These are phyloP conservation scores for Lasioglossum leucozonium DNA, from an alignment of 2,888 invertebrate species.

Conservation along the genomic window DNA sequence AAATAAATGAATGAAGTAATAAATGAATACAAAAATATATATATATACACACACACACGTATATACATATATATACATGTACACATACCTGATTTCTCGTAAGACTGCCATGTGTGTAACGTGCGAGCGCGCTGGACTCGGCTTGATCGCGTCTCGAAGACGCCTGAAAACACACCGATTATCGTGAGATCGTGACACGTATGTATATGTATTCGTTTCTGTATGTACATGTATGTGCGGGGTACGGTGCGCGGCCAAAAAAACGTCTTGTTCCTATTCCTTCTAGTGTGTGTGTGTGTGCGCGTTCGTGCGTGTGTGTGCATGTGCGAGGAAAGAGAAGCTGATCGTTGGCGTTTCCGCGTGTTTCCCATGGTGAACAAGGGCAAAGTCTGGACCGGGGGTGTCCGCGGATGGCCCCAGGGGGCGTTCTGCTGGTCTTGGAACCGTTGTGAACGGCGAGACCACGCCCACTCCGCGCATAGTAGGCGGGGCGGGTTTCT, in stretches of 20 bases:
- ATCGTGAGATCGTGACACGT: constrained; percentile 51
- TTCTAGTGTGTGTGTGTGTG: constrained; percentile 71
- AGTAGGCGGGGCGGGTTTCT: background rate
- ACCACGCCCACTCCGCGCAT: background rate
- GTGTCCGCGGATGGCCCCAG: background rate
- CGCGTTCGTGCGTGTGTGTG: constrained; percentile 15
- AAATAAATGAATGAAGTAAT: constrained; percentile 53
- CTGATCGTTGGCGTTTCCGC: constrained; percentile 38
- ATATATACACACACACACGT: constrained; percentile 28
- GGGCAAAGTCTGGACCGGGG: background rate
- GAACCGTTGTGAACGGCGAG: background rate
- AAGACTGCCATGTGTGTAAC: constrained; percentile 69
- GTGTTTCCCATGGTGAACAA: background rate
- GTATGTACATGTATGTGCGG: constrained; percentile 34
- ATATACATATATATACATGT: constrained; percentile 44
- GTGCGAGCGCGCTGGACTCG: constrained; percentile 53
- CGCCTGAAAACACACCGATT: constrained; percentile 20
- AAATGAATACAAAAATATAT: constrained; percentile 50
- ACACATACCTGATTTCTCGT: constrained; percentile 66
- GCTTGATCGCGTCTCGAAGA: constrained; percentile 42
- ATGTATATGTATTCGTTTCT: constrained; percentile 15
- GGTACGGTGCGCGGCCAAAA: constrained; percentile 70
- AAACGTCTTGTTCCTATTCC: constrained; percentile 81
- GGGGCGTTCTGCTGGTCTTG: background rate
- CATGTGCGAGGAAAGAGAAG: constrained; percentile 36